These are phyloP conservation scores for Caenorhabditis sp. DNA, from an alignment of 2,888 invertebrate genomes.

Conservation along the genomic window DNA sequence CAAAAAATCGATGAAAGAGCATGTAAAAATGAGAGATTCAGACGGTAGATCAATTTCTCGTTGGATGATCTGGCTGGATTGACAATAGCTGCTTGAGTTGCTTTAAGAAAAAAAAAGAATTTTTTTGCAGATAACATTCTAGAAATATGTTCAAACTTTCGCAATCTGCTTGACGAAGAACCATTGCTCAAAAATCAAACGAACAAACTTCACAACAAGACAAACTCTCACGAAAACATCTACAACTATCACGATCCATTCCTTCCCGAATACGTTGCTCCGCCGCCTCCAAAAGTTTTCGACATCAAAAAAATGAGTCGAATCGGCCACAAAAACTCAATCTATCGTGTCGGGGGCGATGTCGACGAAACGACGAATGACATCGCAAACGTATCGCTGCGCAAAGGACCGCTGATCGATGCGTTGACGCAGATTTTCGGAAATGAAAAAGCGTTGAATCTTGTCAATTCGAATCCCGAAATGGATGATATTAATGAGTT, in stretches of 20 bases:
- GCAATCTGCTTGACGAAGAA: too few relatives aligned
- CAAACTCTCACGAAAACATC: neutral
- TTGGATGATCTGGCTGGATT: too few relatives aligned
- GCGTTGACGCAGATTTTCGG: neutral
- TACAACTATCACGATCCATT: conserved; percentile 19
- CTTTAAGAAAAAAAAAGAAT: too few relatives aligned
- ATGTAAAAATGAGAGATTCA: too few relatives aligned
- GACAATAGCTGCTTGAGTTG: too few relatives aligned
- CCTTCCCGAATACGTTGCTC: conserved; percentile 36
- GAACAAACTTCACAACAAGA: neutral
- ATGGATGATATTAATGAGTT: conserved; percentile 6
- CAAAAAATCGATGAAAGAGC: too few relatives aligned
- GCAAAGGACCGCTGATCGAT: neutral
- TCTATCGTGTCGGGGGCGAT: conserved; percentile 29
- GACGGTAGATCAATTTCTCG: too few relatives aligned
- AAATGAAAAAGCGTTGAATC: neutral
- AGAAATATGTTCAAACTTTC: too few relatives aligned
- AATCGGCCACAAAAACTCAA: conserved; percentile 33
- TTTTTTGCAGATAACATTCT: too few relatives aligned
- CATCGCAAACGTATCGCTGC: neutral
- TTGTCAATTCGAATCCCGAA: neutral
- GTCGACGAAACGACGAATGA: neutral
- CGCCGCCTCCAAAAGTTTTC: conserved; percentile 17
- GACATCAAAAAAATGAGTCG: conserved; percentile 11
- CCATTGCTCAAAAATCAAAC: neutral